A percentile compares a stretch with the other conserved stretches of the same genome.
phyloP scores from a whole-genome alignment of 2,888 invertebrate genomes.

The Scaptomyza tumidula region DNA sequence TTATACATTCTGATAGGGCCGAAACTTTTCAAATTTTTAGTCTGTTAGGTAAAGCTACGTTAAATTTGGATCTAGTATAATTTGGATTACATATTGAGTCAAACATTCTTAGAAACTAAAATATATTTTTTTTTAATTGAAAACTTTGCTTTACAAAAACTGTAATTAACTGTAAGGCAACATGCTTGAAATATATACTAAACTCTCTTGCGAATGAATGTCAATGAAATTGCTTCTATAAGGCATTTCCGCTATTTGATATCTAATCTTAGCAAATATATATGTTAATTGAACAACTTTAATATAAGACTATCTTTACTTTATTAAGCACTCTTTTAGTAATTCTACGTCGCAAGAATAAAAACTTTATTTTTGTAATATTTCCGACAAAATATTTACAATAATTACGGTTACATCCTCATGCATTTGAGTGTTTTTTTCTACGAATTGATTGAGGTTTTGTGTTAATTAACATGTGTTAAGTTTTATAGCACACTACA shows the following conservation, averaged over 20 bases:
- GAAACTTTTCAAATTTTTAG: neutral
- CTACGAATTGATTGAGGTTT: neutral
- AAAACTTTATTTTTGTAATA: neutral
- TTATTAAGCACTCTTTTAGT: neutral
- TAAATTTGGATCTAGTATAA: neutral
- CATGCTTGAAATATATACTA: neutral
- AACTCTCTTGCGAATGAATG: neutral
- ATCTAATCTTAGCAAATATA: conserved; percentile 13
- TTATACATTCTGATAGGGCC: conserved; percentile 31
- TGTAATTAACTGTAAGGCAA: neutral
- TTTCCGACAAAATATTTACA: neutral
- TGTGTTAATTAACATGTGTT: neutral
- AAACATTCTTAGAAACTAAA: neutral
- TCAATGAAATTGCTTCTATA: neutral
- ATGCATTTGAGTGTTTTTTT: neutral
- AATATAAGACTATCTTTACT: neutral
- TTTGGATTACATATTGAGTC: neutral
- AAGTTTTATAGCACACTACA: neutral
- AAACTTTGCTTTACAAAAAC: neutral
- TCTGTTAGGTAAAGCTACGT: neutral
- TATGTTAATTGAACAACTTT: neutral
- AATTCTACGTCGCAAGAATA: neutral
- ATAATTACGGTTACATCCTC: neutral
- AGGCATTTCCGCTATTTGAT: neutral
- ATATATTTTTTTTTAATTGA: too few species aligned